A percentile compares a stretch with the other conserved stretches of the same genome.
phyloP scores from a whole-genome alignment of 2,888 invertebrate genomes.

The Diloba caeruleocephala region DNA sequence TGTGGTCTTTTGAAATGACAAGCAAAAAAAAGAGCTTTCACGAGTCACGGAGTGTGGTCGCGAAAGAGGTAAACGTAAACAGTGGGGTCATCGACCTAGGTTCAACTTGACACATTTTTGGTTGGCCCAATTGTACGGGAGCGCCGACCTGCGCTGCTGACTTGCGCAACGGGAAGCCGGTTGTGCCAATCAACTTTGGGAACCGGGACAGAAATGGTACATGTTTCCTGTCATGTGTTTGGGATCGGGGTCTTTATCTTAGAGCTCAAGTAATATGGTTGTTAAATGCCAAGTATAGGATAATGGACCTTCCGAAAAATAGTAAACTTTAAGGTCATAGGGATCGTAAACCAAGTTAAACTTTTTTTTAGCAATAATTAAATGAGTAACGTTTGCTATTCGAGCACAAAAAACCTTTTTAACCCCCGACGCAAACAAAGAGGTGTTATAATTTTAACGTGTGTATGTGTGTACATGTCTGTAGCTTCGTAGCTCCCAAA shows the following conservation, averaged over 20 bases:
- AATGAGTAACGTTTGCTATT: no score
- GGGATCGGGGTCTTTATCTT: slow-evolving; percentile 25
- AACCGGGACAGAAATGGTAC: slow-evolving; percentile 59
- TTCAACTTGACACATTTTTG: slow-evolving; percentile 89
- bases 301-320: no score
- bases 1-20: slow-evolving; percentile 40
- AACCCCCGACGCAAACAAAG: no score
- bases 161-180: slow-evolving; percentile 83
- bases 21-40: slow-evolving; percentile 43
- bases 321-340: no score
- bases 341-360: no score
- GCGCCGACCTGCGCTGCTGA: slow-evolving; percentile 76
- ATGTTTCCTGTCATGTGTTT: slow-evolving; percentile 42
- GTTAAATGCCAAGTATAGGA: neutral
- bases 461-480: no score
- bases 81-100: slow-evolving; percentile 81
- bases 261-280: neutral
- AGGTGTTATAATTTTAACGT: no score
- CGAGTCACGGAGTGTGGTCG: slow-evolving; percentile 58
- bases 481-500: no score
- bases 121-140: slow-evolving; percentile 83
- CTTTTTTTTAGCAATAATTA: no score
- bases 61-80: slow-evolving; percentile 80
- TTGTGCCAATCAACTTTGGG: slow-evolving; percentile 69
- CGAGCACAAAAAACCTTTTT: no score